Evolutionary conservation across 35 echinoderm and acorn worm genomes (phyloP).

Genomic region (Strongylocentrotus purpuratus): DNA sequence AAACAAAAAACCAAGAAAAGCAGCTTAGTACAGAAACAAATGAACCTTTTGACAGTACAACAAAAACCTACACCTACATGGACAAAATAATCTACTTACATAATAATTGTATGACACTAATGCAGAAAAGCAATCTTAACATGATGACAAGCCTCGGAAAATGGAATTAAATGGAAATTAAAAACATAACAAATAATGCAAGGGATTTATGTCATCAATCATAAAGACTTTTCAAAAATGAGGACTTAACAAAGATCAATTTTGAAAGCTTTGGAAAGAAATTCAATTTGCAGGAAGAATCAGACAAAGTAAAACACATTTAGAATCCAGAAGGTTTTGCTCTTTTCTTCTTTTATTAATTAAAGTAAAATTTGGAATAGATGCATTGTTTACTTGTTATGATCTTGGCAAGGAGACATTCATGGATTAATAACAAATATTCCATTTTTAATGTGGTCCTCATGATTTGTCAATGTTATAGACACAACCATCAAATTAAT

Average conservation of each 20-base stretch:
- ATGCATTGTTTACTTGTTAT: neutral
- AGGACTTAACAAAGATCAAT: neutral
- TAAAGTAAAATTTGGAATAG: neutral
- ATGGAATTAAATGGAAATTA: neutral
- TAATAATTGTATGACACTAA: neutral
- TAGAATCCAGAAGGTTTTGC: neutral
- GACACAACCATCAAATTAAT: neutral
- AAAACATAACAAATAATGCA: neutral
- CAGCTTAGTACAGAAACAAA: conserved; percentile 17
- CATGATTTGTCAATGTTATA: neutral
- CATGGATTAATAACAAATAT: neutral
- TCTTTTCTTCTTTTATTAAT: neutral
- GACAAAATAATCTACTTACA: neutral
- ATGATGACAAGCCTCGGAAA: neutral
- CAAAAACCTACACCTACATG: neutral
- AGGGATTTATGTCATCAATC: neutral
- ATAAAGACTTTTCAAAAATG: neutral
- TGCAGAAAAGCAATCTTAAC: neutral
- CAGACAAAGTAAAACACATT: neutral
- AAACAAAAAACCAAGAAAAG: neutral
- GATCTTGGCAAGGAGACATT: neutral
- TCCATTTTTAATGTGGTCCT: neutral
- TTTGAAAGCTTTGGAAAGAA: neutral
- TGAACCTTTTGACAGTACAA: neutral
- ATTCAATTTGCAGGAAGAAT: neutral